Percentiles rank a stretch among this genome's conserved stretches.
These are phyloP conservation scores for Grapholita molesta DNA, from an alignment of 1,140 invertebrate genomes.

Conservation along the genomic window DNA sequence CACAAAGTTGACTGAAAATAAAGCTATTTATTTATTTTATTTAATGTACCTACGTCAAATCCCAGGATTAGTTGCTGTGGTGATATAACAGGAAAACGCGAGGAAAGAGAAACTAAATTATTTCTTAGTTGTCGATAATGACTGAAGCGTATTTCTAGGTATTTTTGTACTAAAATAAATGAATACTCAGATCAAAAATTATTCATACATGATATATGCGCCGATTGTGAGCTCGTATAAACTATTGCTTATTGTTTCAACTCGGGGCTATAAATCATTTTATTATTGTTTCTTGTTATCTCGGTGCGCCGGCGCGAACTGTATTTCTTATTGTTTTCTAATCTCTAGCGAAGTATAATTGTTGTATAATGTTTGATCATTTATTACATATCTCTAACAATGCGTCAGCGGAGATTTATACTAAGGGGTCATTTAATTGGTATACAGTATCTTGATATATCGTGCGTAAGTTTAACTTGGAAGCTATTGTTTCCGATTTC, in stretches of 20 bases:
- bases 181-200: no score
- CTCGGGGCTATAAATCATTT: background rate
- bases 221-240: background rate
- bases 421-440: background rate
- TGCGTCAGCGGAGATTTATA: background rate
- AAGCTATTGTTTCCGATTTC: conserved; percentile 21
- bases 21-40: no score
- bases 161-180: no score
- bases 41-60: no score
- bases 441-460: background rate
- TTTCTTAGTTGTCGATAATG: no score
- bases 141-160: no score
- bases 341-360: conserved; percentile 6
- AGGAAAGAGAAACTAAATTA: no score
- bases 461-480: background rate
- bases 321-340: conserved; percentile 12
- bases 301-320: background rate
- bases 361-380: background rate
- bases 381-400: background rate
- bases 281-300: conserved; percentile 3
- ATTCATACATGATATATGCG: background rate
- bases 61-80: no score
- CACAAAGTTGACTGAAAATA: no score
- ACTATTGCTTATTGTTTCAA: background rate
- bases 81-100: no score